A percentile compares a stretch with the other conserved stretches of the same genome.
Evolutionary conservation across 2,797 vertebrate genomes (phyloP).

Genomic region (Ptychadena robeensis): DNA sequence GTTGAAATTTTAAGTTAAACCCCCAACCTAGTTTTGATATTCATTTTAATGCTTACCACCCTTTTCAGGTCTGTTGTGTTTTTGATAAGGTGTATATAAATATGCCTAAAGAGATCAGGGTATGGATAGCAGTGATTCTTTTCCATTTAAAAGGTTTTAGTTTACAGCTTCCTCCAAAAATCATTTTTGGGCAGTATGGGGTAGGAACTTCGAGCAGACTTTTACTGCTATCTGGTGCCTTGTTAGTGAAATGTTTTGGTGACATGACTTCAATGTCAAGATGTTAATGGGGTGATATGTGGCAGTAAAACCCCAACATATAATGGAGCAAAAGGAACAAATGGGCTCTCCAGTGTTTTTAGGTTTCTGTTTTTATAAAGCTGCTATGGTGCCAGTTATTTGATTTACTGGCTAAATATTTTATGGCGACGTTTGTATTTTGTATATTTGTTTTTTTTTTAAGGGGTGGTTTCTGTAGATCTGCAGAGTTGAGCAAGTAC

Average conservation of each 20-base stretch:
- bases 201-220: too few species aligned
- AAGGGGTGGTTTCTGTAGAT: conserved; percentile 42
- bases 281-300: too few species aligned
- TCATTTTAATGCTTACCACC: not conserved
- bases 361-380: conserved; percentile 63
- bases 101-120: not conserved
- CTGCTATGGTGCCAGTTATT: conserved; percentile 68
- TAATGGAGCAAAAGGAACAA: conserved; percentile 51
- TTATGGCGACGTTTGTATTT: not conserved
- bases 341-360: conserved; percentile 46
- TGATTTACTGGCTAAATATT: conserved; percentile 58
- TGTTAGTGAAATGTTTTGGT: too few species aligned
- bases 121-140: not conserved
- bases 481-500: not conserved
- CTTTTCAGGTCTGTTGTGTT: too few species aligned
- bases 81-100: too few species aligned
- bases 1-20: not conserved
- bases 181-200: too few species aligned
- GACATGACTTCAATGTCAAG: too few species aligned
- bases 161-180: not conserved
- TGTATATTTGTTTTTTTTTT: conserved; percentile 13
- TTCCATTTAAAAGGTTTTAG: not conserved
- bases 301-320: not conserved
- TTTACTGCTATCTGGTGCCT: too few species aligned
- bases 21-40: not conserved